Conservation (phyloP, 2,888 invertebrate genomes). For the Drosophila austrosaltans region DNA sequence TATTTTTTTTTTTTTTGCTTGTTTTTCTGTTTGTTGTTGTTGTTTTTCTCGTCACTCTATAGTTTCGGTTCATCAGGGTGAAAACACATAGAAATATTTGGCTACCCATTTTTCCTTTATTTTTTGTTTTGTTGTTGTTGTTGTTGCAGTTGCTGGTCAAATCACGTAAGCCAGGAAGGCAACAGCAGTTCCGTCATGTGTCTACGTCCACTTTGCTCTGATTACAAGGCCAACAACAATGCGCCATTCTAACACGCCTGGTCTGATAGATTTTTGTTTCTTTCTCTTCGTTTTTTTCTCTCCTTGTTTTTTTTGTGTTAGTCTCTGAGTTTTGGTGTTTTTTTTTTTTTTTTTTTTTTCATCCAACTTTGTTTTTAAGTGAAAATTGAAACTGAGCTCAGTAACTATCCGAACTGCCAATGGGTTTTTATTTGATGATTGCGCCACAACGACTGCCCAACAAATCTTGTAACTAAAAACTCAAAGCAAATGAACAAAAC, state of each 20-base stretch:
- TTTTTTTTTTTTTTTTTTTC: constrained; percentile 32
- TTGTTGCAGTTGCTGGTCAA: constrained; percentile 42
- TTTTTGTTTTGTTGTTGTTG: constrained; percentile 3
- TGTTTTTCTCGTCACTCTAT: constrained; percentile 2
- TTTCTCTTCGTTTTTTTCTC: constrained; percentile 6
- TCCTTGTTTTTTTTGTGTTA: constrained; percentile 23
- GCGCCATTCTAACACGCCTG: constrained; percentile 66
- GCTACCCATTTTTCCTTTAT: constrained; percentile 22
- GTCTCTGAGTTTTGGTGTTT: constrained; percentile 14
- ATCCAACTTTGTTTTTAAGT: constrained; percentile 74
- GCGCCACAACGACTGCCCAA: constrained; percentile 54
- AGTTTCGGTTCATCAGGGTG: constrained; percentile 42
- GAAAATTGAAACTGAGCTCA: constrained; percentile 77
- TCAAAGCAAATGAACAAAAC: constrained; percentile 67
- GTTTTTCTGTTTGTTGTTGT: constrained; percentile 7
- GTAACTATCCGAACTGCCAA: constrained; percentile 65
- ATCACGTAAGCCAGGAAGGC: constrained; percentile 59
- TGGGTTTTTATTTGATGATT: constrained; percentile 69
- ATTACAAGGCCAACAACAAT: constrained; percentile 64
- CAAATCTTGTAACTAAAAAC: constrained; percentile 70
- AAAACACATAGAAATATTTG: constrained; percentile 41
- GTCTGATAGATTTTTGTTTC: constrained; percentile 29
- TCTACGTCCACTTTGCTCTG: constrained; percentile 68
- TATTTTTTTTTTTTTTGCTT: constrained; percentile 11
- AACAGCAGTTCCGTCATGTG: constrained; percentile 46